Conservation (phyloP, 2,888 invertebrate species). For the Pinctada fucata region DNA sequence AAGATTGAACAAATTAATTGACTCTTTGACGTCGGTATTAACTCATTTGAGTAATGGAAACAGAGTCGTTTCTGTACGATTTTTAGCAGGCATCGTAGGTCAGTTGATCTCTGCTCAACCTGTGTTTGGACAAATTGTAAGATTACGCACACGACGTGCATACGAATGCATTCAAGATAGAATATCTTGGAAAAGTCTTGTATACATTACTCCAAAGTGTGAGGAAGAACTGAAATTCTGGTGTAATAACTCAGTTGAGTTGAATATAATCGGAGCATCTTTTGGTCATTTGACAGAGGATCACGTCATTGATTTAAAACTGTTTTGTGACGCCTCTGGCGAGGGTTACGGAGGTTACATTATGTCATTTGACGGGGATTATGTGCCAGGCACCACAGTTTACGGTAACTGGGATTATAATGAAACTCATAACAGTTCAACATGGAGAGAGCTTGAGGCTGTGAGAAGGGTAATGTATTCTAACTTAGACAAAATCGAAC, state of each 20-base stretch:
- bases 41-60: not conserved
- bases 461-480: conserved; percentile 7
- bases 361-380: not conserved
- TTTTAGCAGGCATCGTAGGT: conserved; percentile 18
- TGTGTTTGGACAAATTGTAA: conserved; percentile 7
- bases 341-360: conserved; percentile 20
- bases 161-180: conserved; percentile 13
- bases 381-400: not conserved
- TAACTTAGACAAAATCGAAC: not conserved
- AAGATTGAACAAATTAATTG: conserved; percentile 11
- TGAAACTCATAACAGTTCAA: conserved; percentile 11
- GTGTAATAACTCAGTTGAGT: not conserved
- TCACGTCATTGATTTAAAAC: not conserved
- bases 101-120: conserved; percentile 17
- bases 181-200: not conserved
- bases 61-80: not conserved
- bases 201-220: conserved; percentile 1
- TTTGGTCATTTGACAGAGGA: not conserved
- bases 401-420: not conserved
- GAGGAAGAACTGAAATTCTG: conserved; percentile 11
- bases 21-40: not conserved
- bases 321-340: conserved; percentile 31
- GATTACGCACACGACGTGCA: conserved; percentile 2
- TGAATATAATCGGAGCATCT: not conserved
- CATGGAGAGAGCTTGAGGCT: conserved; percentile 25